phyloP scores from a whole-genome alignment of 2,797 vertebrate species.

The Neopelma chrysocephalum region DNA sequence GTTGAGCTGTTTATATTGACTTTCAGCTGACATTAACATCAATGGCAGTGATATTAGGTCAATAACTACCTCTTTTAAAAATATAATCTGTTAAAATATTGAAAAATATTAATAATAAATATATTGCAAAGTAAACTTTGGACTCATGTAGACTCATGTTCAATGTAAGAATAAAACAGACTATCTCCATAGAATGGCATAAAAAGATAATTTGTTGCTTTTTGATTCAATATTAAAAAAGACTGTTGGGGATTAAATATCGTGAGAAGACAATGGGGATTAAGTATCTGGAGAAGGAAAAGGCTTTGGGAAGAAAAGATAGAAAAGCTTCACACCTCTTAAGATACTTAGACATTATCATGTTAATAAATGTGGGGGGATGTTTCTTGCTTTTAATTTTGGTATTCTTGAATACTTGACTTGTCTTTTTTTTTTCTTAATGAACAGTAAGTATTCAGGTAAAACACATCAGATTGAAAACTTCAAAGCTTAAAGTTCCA shows the following conservation, averaged over 20 bases:
- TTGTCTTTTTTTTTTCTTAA: background rate
- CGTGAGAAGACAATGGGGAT: background rate
- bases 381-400: background rate
- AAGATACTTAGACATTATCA: background rate
- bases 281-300: background rate
- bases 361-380: fast-evolving
- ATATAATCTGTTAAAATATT: background rate
- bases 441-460: background rate
- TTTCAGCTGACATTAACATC: background rate
- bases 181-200: background rate
- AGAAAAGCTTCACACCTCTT: background rate
- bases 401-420: background rate
- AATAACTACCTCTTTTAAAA: background rate
- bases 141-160: background rate
- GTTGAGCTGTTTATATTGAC: background rate
- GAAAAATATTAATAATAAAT: background rate
- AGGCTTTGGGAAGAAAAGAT: background rate
- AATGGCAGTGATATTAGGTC: background rate
- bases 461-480: background rate
- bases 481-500: background rate
- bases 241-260: background rate
- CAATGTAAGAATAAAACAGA: background rate
- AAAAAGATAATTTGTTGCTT: background rate
- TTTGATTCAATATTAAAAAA: background rate
- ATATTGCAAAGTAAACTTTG: background rate